Evolutionary conservation across 2,113 vertebrate species (phyloP), one percentile per base, ranked within the genome.

Genomic region (Microcebus jonahi): DNA sequence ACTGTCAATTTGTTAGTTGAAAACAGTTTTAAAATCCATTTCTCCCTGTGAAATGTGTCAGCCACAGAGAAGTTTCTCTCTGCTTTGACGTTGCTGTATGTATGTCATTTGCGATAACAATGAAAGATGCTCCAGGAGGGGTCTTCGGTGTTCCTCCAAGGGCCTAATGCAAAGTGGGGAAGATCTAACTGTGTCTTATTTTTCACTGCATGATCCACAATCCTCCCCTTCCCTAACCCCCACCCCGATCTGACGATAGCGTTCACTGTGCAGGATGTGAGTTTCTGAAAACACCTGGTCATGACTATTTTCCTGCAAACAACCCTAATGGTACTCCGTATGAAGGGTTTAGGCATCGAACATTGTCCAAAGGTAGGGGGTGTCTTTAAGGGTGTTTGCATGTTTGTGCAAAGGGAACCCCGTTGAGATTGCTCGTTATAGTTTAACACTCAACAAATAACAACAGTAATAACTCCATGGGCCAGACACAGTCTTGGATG

Each of bases 1-100:
- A 92, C 76, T 98, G 92, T 97, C 97, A 98, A 96, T 98, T 98
- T 98, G 85, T 96, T 98, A 97, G 93, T 94, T 95, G 95, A 97
- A 98, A 98, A 98, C 9, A 97, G 50, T 98, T 98, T 98, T 97
- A 98, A 98, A 98, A 97, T 98, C 97, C 98, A 96, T 98, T 98
- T 98, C 97, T 97, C 93, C 95, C 91, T 97, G 97, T 98, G 98
- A 98, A 98, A 98, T 97, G 81, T 97, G 96, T 98, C 98, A 98
- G 83, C 96, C 94, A 93, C 91, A 76, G 96, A 98, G 97, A 97
- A 97, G 96, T 95, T 97, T 97, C 98, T 98, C 96, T 98, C 87
- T 88, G 97, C 95, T 97, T 53, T 97, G 97, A 98, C 76, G 68
- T 85, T 85, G 63, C 82, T 91, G 20, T 96, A 91, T 98, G 97